Percentiles rank a stretch among this genome's conserved stretches.
phyloP scores from a whole-genome alignment of 2,888 invertebrate genomes.

The Heliconius ethilla region DNA sequence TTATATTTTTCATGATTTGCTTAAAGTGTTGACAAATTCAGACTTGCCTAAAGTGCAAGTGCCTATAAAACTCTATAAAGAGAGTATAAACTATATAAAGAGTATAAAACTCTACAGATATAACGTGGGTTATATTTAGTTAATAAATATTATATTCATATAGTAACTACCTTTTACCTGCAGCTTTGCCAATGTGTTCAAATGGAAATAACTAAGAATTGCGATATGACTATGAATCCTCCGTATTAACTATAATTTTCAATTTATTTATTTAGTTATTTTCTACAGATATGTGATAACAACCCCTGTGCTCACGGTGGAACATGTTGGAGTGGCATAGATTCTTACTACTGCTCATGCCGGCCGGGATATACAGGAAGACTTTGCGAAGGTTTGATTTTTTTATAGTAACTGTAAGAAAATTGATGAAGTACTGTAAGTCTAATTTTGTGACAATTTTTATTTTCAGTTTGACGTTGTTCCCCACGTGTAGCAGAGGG shows the following conservation, averaged over 20 bases:
- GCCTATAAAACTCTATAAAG: background rate
- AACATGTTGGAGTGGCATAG: constrained; percentile 89
- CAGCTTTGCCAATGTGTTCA: no score
- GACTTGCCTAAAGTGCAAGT: background rate
- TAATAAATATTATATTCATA: background rate
- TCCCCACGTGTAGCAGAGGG: no score
- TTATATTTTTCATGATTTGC: background rate
- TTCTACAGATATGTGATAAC: constrained; percentile 84
- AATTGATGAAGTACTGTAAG: background rate
- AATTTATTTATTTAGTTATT: constrained; percentile 30
- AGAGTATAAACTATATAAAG: background rate
- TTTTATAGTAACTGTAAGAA: background rate
- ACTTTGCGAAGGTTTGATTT: constrained; percentile 86
- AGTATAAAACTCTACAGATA: background rate
- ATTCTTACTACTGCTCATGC: constrained; percentile 90
- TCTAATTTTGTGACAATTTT: background rate
- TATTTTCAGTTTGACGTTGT: no score
- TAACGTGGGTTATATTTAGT: background rate
- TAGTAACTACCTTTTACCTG: no score
- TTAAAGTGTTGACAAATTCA: no score
- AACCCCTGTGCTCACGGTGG: constrained; percentile 89
- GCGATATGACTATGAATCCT: no score
- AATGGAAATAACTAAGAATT: no score
- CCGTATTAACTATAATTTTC: no score
- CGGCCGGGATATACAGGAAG: constrained; percentile 89